A percentile compares a stretch with the other conserved stretches of the same genome.
Evolutionary conservation across 2,113 vertebrate genomes (phyloP).

Genomic region (Leucopsar rothschildi): DNA sequence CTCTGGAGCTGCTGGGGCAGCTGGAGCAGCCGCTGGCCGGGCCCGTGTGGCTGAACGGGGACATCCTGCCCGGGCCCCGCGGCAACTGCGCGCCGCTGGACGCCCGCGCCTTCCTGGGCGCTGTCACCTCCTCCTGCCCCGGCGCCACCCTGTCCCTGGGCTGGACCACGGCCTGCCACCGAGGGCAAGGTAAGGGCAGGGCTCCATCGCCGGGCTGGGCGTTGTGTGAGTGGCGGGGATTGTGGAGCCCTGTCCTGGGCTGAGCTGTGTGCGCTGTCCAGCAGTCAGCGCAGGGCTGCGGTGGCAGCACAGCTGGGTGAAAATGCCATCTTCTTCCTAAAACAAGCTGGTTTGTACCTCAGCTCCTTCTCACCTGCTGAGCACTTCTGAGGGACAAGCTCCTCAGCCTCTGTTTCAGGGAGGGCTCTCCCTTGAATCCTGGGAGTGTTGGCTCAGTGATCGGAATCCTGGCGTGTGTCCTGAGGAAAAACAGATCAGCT

Average conservation of each 20-base stretch:
- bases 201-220: neutral
- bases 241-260: too few species aligned
- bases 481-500: neutral
- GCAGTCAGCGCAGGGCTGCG: rapidly evolving
- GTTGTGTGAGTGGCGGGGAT: rapidly evolving
- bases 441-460: too few species aligned
- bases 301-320: too few species aligned
- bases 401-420: neutral
- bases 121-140: neutral
- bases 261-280: too few species aligned
- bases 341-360: neutral
- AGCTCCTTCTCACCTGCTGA: rapidly evolving
- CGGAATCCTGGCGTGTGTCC: rapidly evolving
- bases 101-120: neutral
- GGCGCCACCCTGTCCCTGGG: neutral
- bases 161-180: neutral
- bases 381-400: rapidly evolving
- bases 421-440: neutral
- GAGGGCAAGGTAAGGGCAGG: neutral
- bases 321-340: neutral
- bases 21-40: neutral
- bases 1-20: neutral
- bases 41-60: neutral
- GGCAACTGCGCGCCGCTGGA: neutral
- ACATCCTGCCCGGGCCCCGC: neutral